These are phyloP conservation scores for Probosciger aterrimus DNA, from an alignment of 2,113 vertebrate genomes.

Conservation along the genomic window DNA sequence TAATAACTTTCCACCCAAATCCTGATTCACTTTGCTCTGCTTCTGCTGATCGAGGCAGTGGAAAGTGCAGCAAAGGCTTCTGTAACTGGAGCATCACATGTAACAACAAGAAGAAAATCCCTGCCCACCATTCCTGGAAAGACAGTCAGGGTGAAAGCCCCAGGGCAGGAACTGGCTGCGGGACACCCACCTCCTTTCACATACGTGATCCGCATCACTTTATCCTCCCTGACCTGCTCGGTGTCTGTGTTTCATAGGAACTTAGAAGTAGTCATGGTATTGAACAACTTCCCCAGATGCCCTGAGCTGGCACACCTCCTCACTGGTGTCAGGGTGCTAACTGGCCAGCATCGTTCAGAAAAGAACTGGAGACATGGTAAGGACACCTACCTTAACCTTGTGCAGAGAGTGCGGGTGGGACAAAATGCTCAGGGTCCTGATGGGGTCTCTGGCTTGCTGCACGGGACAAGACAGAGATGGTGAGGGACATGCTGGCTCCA, in stretches of 20 bases:
- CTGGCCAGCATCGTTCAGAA: background rate
- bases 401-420: constrained; percentile 38
- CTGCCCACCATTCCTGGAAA: background rate
- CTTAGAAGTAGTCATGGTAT: background rate
- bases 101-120: background rate
- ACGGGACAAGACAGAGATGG: background rate
- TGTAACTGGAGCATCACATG: background rate
- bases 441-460: constrained; percentile 71
- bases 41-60: fast-evolving
- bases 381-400: constrained; percentile 56
- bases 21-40: background rate
- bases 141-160: background rate
- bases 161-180: background rate
- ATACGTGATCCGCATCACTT: background rate
- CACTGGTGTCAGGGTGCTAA: no score
- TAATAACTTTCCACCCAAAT: background rate
- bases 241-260: background rate
- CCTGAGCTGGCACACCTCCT: background rate
- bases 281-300: background rate
- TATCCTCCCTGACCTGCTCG: background rate
- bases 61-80: background rate
- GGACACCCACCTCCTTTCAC: background rate
- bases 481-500: background rate
- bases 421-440: constrained; percentile 71
- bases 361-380: background rate